phyloP scores from a whole-genome alignment of 1,140 invertebrate genomes.

The Drosophila truncata region DNA sequence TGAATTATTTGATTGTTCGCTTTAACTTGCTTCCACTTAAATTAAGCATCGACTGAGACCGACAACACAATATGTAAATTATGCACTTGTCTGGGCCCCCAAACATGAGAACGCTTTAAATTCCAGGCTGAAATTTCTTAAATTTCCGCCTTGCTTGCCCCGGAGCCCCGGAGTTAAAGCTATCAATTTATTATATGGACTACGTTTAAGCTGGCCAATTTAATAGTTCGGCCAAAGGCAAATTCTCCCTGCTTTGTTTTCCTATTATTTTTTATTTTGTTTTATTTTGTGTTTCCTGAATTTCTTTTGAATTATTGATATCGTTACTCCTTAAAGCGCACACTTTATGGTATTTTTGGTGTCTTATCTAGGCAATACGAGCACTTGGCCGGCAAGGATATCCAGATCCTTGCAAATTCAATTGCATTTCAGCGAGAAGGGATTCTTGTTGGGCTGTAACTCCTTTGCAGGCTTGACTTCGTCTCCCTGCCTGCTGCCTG shows the following conservation, averaged over 20 bases:
- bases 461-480: slow-evolving; percentile 55
- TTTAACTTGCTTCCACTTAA: slow-evolving; percentile 9
- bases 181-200: slow-evolving; percentile 63
- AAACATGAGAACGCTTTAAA: slow-evolving; percentile 2
- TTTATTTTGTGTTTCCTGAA: slow-evolving; percentile 37
- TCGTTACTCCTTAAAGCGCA: slow-evolving; percentile 65
- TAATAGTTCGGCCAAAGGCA: slow-evolving; percentile 40
- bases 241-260: slow-evolving; percentile 18
- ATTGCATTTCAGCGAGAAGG: slow-evolving; percentile 58
- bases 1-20: slow-evolving; percentile 4
- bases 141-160: slow-evolving; percentile 11
- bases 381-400: slow-evolving; percentile 28
- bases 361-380: slow-evolving; percentile 59
- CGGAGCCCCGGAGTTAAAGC: slow-evolving; percentile 26
- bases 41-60: slow-evolving; percentile 10
- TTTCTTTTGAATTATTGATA: slow-evolving; percentile 72
- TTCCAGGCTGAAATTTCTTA: slow-evolving; percentile 19
- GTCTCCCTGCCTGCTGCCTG: slow-evolving; percentile 27
- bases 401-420: slow-evolving; percentile 54
- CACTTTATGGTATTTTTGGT: slow-evolving; percentile 66
- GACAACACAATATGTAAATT: slow-evolving; percentile 33
- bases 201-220: slow-evolving; percentile 68
- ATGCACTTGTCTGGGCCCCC: slow-evolving; percentile 15
- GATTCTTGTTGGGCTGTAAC: slow-evolving; percentile 42
- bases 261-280: background rate